These are phyloP conservation scores for Lagenorhynchus albirostris DNA, from an alignment of 2,113 vertebrate species.

Conservation along the genomic window DNA sequence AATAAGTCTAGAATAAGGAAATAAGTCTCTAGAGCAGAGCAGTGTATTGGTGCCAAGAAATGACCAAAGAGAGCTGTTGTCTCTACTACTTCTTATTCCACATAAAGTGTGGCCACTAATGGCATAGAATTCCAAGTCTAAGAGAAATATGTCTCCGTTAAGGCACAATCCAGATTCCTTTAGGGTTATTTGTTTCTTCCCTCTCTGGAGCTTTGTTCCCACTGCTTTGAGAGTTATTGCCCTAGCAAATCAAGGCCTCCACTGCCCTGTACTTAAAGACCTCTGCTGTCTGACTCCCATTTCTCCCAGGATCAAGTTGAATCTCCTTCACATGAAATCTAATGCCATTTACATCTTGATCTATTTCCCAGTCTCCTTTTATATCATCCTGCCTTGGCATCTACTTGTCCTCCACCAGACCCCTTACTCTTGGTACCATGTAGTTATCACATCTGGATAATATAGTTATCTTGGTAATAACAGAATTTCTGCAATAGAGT, in stretches of 20 bases:
- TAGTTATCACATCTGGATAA: neutral
- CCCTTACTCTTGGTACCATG: neutral
- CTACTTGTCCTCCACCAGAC: neutral
- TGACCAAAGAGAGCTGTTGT: neutral
- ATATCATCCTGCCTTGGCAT: neutral
- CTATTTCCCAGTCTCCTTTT: neutral
- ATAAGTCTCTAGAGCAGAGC: neutral
- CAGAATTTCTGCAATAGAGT: neutral
- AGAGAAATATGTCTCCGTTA: neutral
- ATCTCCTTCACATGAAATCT: neutral
- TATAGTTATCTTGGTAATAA: neutral
- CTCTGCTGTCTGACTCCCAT: neutral
- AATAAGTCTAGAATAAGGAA: neutral
- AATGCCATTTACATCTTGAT: neutral
- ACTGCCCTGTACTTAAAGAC: neutral
- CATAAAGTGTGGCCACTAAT: neutral
- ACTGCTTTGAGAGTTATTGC: neutral
- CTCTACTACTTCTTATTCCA: neutral
- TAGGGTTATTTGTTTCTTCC: neutral
- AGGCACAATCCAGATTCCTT: neutral
- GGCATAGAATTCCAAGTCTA: neutral
- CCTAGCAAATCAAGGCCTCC: neutral
- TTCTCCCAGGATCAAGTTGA: neutral
- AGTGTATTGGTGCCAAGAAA: neutral
- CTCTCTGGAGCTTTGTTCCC: neutral